A percentile compares a stretch with the other conserved stretches of the same genome.
Conservation (phyloP, 2,797 vertebrate genomes). For the Ceryle rudis region DNA sequence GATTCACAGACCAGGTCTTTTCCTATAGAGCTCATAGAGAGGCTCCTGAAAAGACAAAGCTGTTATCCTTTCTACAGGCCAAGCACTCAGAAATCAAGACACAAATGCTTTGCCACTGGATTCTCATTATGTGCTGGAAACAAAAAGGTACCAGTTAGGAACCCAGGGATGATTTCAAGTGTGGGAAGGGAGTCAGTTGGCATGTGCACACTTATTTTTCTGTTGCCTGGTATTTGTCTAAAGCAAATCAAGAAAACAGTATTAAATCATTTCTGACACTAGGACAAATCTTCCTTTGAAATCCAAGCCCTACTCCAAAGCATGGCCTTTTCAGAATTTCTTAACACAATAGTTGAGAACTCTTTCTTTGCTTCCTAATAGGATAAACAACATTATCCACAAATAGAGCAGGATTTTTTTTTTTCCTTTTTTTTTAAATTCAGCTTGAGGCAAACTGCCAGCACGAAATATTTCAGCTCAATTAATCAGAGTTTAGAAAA, state of each 20-base stretch:
- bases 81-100: background rate
- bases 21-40: background rate
- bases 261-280: slow-evolving; percentile 14
- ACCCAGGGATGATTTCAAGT: background rate
- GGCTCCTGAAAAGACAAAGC: background rate
- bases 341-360: slow-evolving; percentile 14
- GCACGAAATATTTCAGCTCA: slow-evolving; percentile 4
- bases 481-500: slow-evolving; percentile 33
- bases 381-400: slow-evolving; percentile 17
- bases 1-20: background rate
- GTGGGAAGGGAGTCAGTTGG: background rate
- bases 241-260: background rate
- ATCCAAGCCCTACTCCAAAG: background rate
- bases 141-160: background rate
- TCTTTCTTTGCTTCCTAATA: slow-evolving; percentile 5
- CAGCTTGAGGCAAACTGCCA: slow-evolving; percentile 16
- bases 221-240: background rate
- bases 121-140: background rate
- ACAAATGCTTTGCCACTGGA: background rate
- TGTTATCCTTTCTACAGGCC: background rate
- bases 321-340: background rate
- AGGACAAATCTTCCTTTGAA: slow-evolving; percentile 14
- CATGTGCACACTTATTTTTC: background rate
- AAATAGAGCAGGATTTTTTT: background rate
- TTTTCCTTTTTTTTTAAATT: background rate